Conservation (phyloP, 2,888 invertebrate genomes). For the Prenolepis imparis region DNA sequence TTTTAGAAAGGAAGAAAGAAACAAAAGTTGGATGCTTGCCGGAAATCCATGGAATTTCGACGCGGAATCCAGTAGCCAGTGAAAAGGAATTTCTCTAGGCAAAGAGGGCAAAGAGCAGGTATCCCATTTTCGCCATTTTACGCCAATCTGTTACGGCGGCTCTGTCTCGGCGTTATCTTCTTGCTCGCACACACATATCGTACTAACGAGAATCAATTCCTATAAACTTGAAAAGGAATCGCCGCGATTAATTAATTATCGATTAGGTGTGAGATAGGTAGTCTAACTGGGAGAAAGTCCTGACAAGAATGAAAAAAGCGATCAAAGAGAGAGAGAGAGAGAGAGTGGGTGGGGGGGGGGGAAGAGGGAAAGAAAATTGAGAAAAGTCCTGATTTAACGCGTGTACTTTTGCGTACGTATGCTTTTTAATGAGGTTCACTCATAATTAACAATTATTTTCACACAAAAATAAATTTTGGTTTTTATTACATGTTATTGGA, state of each 20-base stretch:
- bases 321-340: neutral
- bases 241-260: conserved; percentile 73
- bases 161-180: conserved; percentile 12
- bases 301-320: conserved; percentile 9
- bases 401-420: too few relatives aligned
- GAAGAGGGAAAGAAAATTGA: neutral
- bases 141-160: conserved; percentile 53
- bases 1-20: conserved; percentile 37
- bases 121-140: conserved; percentile 56
- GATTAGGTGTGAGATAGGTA: conserved; percentile 51
- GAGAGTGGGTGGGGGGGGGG: neutral
- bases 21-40: conserved; percentile 36
- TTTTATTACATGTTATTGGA: neutral
- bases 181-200: conserved; percentile 30
- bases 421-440: conserved; percentile 31
- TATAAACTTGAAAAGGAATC: conserved; percentile 45
- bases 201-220: conserved; percentile 71
- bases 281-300: conserved; percentile 12
- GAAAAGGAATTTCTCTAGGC: conserved; percentile 58
- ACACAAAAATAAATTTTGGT: neutral
- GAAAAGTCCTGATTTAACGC: conserved; percentile 31
- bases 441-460: conserved; percentile 15
- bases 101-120: conserved; percentile 61
- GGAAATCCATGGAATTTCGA: conserved; percentile 65
- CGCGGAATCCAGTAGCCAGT: conserved; percentile 46